Conservation (phyloP, 1,140 invertebrate genomes). For the Drosophila bocki region DNA sequence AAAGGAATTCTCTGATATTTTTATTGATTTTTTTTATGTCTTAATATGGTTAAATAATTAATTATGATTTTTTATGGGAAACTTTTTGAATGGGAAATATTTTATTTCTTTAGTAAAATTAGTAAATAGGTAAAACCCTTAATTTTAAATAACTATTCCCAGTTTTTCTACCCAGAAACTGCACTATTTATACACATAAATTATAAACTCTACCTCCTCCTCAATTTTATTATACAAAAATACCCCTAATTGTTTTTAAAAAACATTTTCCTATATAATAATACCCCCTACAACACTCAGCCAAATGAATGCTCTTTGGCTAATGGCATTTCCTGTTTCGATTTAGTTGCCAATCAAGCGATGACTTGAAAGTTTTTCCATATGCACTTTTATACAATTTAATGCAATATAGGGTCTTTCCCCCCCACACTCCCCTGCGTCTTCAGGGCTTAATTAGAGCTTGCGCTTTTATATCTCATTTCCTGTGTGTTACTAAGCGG, state of each 20-base stretch:
- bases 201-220: neutral
- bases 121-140: no score
- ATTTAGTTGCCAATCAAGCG: constrained; percentile 63
- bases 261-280: constrained; percentile 11
- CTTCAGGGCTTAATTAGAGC: constrained; percentile 66
- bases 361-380: constrained; percentile 64
- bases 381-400: constrained; percentile 56
- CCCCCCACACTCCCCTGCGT: neutral
- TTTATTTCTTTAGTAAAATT: no score
- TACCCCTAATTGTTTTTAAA: constrained; percentile 14
- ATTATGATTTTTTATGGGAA: no score
- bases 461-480: constrained; percentile 67
- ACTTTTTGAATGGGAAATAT: no score
- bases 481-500: constrained; percentile 41
- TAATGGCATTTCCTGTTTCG: constrained; percentile 66
- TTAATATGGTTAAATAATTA: neutral
- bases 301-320: constrained; percentile 30
- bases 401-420: constrained; percentile 29
- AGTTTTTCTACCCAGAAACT: fast-evolving
- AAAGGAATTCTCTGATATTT: neutral
- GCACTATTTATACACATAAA: neutral
- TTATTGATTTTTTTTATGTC: neutral
- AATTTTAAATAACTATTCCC: neutral
- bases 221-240: neutral
- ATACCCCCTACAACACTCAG: neutral